Evolutionary conservation across 2,797 vertebrate species (phyloP), one percentile per base, ranked within the genome.

Genomic region (Euphonia xanthogaster): DNA sequence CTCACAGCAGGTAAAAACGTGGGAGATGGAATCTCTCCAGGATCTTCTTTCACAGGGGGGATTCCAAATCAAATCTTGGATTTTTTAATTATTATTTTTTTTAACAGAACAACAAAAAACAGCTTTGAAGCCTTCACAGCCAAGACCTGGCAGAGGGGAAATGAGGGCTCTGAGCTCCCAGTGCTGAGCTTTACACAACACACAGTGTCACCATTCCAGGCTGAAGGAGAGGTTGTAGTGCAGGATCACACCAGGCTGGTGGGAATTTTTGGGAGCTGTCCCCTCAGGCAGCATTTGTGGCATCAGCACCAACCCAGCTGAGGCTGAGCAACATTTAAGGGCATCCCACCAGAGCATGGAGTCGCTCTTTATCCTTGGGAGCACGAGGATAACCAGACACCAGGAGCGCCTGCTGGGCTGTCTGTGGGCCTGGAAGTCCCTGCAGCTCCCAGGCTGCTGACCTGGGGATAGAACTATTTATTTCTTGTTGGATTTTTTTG

Each of bases 271-370:
- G 68, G 84, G 86, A 85, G 7, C 1, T 60, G 33, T 3, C 2
- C 5, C 10, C 54, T 33, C 1, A 6, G 65, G 54, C 54, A 50
- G 47, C 25, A 2, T 6, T 57, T 7, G 3, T 8, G 27, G 27
- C 28, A 47, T 39, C 22, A 6, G 7, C 39, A 5, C 25, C 35
- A 42, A 14, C 23, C 28, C 62, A 47, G 30, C 39, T 0, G 28
- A 3, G 2, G 39, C 4, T 33, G 54, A 53, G 63, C 39, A 14
- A 0, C 0, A 1, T 2, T 6, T 19, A 2, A 8, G 6, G 27
- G 22, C 14, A 13, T 0, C 19, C 14, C 0, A 5, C 0, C 18
- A 1, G 17, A 58, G 37, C 11, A 2, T 0, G 1, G 54, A 12
- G 27, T 35, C 14, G 20, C 28, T 67, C 53, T 9, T 12, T 4